Evolutionary conservation across 2,797 vertebrate genomes (phyloP).

Genomic region (Halcyon chelicuti): DNA sequence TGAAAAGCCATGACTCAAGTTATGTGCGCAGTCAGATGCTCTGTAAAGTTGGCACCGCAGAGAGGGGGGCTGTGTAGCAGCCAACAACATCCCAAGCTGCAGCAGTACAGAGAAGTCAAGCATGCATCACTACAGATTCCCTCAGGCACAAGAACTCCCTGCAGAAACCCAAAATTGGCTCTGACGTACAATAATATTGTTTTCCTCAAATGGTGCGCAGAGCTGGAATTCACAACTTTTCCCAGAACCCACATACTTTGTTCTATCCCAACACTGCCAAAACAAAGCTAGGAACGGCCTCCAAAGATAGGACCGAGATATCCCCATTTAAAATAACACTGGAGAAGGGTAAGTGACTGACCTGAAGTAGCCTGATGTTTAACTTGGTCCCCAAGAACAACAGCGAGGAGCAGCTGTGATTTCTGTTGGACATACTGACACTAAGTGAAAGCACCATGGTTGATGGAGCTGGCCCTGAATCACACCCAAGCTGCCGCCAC

Average conservation of each 20-base stretch:
- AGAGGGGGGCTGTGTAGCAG: background rate
- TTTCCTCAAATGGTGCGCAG: background rate
- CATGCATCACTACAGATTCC: background rate
- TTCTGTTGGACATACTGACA: background rate
- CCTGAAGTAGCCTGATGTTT: background rate
- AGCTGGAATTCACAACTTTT: background rate
- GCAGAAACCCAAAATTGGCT: background rate
- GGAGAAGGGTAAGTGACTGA: background rate
- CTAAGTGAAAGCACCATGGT: fast-evolving
- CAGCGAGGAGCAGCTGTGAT: background rate
- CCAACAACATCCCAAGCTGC: background rate
- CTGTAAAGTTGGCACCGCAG: background rate
- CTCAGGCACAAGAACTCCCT: background rate
- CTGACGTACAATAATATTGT: background rate
- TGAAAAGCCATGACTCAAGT: background rate
- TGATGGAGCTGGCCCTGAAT: background rate
- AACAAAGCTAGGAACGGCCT: background rate
- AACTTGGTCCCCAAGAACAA: background rate
- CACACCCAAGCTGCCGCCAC: background rate
- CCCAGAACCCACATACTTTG: background rate
- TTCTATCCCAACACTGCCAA: background rate
- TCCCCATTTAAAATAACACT: fast-evolving
- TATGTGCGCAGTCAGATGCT: background rate
- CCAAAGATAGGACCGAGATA: background rate
- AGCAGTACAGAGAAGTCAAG: background rate